These are phyloP conservation scores for Thymallus thymallus DNA, from an alignment of 2,113 vertebrate genomes.

Conservation along the genomic window DNA sequence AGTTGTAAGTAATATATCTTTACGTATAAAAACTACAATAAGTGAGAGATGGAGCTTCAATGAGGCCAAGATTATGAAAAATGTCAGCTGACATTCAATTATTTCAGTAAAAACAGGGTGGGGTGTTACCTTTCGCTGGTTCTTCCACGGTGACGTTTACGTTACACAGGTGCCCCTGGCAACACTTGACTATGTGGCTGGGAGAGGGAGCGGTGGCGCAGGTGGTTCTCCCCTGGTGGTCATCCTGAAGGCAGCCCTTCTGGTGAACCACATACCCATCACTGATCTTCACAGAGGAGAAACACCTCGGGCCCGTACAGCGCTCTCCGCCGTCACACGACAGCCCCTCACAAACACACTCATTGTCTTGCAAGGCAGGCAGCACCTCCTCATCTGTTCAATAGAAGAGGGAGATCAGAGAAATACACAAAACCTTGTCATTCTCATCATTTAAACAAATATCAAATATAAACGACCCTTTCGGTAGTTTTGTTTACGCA, in stretches of 20 bases:
- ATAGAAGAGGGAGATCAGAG: conserved; percentile 38
- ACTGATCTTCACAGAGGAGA: conserved; percentile 80
- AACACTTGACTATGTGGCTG: conserved; percentile 88
- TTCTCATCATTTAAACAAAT: neutral
- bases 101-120: neutral
- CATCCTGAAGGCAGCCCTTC: conserved; percentile 94
- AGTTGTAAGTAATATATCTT: neutral
- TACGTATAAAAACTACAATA: neutral
- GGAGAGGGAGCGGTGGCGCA: conserved; percentile 86
- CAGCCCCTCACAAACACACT: conserved; percentile 88
- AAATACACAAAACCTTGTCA: conserved; percentile 36
- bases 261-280: conserved; percentile 83
- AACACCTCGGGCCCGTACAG: conserved; percentile 91
- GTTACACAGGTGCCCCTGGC: conserved; percentile 94
- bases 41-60: neutral
- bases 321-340: conserved; percentile 79
- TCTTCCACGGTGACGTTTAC: conserved; percentile 88
- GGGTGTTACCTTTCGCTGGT: conserved; percentile 80
- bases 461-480: too few species aligned
- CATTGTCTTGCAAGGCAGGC: conserved; percentile 76
- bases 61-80: neutral
- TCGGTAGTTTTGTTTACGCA: neutral
- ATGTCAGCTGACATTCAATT: neutral
- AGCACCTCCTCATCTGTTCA: conserved; percentile 80
- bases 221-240: conserved; percentile 86